phyloP scores from a whole-genome alignment of 2,888 invertebrate genomes.

The Eudemis profundana region DNA sequence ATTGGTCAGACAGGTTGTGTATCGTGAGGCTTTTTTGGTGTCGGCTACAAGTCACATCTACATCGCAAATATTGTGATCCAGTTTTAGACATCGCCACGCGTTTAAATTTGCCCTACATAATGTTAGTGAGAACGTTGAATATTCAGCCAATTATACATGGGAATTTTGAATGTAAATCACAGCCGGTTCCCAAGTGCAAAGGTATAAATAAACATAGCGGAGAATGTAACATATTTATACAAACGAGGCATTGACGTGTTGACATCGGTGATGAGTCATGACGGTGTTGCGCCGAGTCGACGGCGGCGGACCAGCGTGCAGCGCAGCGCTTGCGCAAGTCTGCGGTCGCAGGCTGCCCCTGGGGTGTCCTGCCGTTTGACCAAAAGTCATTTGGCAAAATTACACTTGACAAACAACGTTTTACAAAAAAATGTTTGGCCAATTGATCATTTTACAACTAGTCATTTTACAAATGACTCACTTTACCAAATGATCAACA shows the following conservation, averaged over 20 bases:
- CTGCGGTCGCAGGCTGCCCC: conserved; percentile 46
- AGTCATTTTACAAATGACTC: no score
- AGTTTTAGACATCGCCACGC: conserved; percentile 3
- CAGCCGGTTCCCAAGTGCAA: conserved; percentile 56
- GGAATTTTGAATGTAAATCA: conserved; percentile 58
- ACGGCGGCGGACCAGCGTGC: conserved; percentile 48
- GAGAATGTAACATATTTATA: conserved; percentile 68
- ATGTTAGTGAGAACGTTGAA: conserved; percentile 45
- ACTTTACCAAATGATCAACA: no score
- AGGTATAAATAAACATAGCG: conserved; percentile 68
- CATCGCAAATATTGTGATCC: conserved; percentile 15
- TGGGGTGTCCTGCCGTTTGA: no score
- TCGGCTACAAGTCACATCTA: conserved; percentile 24
- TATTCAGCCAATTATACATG: conserved; percentile 59
- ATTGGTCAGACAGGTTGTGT: conserved; percentile 50
- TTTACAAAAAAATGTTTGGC: no score
- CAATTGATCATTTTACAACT: no score
- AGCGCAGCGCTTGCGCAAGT: conserved; percentile 65
- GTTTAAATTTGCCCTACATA: conserved; percentile 5
- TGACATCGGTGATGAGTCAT: conserved; percentile 75
- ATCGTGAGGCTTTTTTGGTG: conserved; percentile 44
- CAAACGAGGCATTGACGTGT: conserved; percentile 71
- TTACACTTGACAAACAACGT: no score
- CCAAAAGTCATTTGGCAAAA: no score
- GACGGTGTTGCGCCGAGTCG: conserved; percentile 57